phyloP scores from a whole-genome alignment of 1,140 invertebrate genomes.

The Oscheius sp. region DNA sequence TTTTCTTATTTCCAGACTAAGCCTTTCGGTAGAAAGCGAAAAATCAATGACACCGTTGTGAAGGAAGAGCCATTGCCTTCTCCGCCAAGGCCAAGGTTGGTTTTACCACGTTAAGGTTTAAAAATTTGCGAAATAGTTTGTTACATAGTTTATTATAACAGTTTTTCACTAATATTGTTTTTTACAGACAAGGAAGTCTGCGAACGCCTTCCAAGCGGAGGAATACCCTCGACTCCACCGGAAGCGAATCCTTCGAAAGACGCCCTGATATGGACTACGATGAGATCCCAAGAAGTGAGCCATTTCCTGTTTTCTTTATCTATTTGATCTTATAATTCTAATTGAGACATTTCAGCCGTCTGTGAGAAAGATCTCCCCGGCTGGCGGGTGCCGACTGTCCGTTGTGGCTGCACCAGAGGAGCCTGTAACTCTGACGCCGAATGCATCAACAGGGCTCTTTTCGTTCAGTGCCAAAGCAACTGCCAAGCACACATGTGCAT shows the following conservation, averaged over 20 bases:
- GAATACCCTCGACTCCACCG: neutral
- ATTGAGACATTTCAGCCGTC: too few relatives aligned
- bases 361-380: neutral
- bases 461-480: conserved; percentile 11
- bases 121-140: too few relatives aligned
- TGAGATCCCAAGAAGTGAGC: conserved; percentile 14
- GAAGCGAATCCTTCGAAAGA: neutral
- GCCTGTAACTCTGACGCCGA: conserved; percentile 25
- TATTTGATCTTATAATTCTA: too few relatives aligned
- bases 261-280: neutral
- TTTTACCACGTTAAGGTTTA: too few relatives aligned
- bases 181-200: neutral
- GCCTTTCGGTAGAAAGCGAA: too few relatives aligned
- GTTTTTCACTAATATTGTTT: too few relatives aligned
- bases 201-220: neutral
- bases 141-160: too few relatives aligned
- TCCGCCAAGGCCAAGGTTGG: too few relatives aligned
- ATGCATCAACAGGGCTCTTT: conserved; percentile 24
- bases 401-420: conserved; percentile 19
- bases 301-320: conserved; percentile 2
- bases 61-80: too few relatives aligned
- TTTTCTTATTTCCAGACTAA: too few relatives aligned
- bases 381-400: conserved; percentile 16
- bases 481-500: conserved; percentile 10
- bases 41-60: too few relatives aligned